phyloP scores from a whole-genome alignment of 1,140 invertebrate species.

The Paralvinella palmiformis region DNA sequence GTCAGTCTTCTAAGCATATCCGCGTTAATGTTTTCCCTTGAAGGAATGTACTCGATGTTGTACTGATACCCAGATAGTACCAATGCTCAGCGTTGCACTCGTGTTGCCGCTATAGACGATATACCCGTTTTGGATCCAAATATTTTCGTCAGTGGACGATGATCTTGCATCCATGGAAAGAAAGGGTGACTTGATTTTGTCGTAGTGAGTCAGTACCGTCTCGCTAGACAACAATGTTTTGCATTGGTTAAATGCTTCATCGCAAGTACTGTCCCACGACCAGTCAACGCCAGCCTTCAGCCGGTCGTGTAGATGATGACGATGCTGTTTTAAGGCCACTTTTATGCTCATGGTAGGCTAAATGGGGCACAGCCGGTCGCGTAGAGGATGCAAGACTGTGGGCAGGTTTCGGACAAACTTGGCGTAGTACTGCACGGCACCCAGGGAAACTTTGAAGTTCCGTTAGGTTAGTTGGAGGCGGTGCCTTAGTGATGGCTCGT shows the following conservation, averaged over 20 bases:
- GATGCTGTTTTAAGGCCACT: no score
- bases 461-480: no score
- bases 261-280: no score
- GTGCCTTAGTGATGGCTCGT: neutral
- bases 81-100: constrained; percentile 4
- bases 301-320: neutral
- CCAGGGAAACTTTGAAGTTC: neutral
- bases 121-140: neutral
- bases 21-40: constrained; percentile 1
- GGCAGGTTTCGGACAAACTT: constrained; percentile 2
- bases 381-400: constrained; percentile 3
- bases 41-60: neutral
- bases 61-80: no score
- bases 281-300: constrained; percentile 1
- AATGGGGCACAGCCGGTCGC: no score
- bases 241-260: no score
- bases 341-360: no score
- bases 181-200: neutral
- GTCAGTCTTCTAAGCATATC: neutral
- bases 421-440: neutral
- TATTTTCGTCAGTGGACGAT: constrained; percentile 3
- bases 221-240: neutral
- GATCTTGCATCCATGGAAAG: constrained; percentile 32
- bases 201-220: constrained; percentile 8
- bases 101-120: neutral